Percentiles rank a stretch among this genome's conserved stretches.
Conservation (phyloP, 2,113 vertebrate genomes). For the Propithecus coquereli region DNA sequence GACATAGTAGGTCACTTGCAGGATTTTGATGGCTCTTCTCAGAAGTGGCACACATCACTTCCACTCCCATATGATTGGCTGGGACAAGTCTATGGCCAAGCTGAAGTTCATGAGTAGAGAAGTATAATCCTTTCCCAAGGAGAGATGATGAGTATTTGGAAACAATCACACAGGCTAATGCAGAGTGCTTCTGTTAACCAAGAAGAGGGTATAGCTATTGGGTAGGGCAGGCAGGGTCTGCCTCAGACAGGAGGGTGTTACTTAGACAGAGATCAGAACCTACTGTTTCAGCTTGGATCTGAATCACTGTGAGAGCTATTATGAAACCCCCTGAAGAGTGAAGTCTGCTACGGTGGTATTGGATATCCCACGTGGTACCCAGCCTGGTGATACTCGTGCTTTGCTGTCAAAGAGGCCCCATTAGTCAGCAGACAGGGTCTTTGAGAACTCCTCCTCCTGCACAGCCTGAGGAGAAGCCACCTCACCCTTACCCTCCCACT, state of each 20-base stretch:
- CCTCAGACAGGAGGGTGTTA: neutral
- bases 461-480: neutral
- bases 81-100: neutral
- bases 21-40: neutral
- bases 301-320: neutral
- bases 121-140: neutral
- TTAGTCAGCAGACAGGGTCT: neutral
- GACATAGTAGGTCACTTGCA: fast-evolving
- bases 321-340: neutral
- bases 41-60: neutral
- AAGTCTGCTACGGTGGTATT: neutral
- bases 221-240: neutral
- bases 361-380: neutral
- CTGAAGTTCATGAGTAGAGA: neutral
- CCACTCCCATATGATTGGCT: neutral
- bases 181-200: neutral
- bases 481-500: neutral
- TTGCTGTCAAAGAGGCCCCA: neutral
- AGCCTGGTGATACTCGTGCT: neutral
- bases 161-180: neutral
- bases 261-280: neutral
- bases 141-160: neutral
- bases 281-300: neutral
- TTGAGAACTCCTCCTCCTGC: neutral
- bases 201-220: neutral